These are phyloP conservation scores for Eumaeus atala DNA, from an alignment of 1,140 invertebrate species.

Conservation along the genomic window DNA sequence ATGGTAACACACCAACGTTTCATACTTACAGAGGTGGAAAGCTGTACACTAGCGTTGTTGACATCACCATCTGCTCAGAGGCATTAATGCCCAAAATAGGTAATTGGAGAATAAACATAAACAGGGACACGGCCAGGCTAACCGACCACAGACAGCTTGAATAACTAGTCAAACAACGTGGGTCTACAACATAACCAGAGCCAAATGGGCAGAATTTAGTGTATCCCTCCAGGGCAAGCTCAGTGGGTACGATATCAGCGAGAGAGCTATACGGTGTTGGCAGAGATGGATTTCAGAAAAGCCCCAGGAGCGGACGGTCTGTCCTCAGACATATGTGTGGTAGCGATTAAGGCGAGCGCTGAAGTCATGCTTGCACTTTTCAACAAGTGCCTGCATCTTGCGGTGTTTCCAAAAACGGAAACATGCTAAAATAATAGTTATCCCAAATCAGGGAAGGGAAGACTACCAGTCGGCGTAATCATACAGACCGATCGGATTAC, in stretches of 20 bases:
- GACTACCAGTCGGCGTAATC: slow-evolving; percentile 6
- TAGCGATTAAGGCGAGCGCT: neutral
- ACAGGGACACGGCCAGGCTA: neutral
- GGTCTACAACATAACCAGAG: too few relatives aligned
- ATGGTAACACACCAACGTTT: too few relatives aligned
- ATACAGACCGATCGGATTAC: too few relatives aligned
- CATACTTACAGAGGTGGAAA: neutral
- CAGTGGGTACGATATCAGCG: too few relatives aligned
- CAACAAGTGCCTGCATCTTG: neutral
- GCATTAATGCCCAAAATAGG: neutral
- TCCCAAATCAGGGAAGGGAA: too few relatives aligned
- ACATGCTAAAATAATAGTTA: neutral
- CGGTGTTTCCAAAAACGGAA: slow-evolving; percentile 5
- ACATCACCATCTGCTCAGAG: neutral
- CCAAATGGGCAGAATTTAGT: too few relatives aligned
- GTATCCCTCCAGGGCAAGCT: too few relatives aligned
- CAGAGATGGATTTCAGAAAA: neutral
- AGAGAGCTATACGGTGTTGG: too few relatives aligned
- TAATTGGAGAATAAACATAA: neutral
- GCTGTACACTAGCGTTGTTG: neutral
- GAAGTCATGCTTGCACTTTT: neutral
- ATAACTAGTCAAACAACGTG: too few relatives aligned
- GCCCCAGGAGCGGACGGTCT: too few relatives aligned
- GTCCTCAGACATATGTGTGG: neutral
- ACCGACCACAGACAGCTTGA: neutral